Base-by-base conservation (phyloP, 2,797 vertebrate species). In the Oceanodroma leucorhoa region DNA sequence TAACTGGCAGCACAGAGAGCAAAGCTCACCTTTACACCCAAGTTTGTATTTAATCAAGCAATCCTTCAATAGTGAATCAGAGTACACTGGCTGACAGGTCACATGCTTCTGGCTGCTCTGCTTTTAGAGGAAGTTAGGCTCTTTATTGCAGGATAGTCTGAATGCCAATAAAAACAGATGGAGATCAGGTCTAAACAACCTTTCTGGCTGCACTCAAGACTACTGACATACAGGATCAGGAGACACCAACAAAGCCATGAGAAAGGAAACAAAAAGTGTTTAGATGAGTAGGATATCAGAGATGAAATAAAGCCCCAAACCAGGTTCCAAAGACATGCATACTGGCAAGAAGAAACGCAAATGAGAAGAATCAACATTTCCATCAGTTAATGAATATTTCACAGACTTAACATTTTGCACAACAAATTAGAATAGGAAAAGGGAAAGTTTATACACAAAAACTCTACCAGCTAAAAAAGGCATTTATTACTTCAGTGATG, bases 81-180 rank as follows among this genome's bases (percentile, higher is more conserved):
- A 90, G 67, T 82, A 78, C 82, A 90, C 32, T 0, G 40, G 61
- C 91, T 89, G 87, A 86, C 80, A 91, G 55, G 80, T 94, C 95
- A 94, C 81, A 57, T 85, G 91, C 77, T 82, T 34, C 70, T 82
- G 69, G 61, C 64, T 90, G 82, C 77, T 90, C 73, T 48, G 72
- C 65, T 84, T 88, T 72, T 85, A 89, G 73, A 95, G 91, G 94
- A 96, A 95, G 90, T 93, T 71, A 75, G 54, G 22, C 16, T 80
- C 23, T 83, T 90, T 87, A 94, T 27, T 89, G 77, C 55, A 82
- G 89, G 75, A 50, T 6, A 93, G 80, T 20, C 48, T 71, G 60
- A 87, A 94, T 58, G 85, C 83, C 90, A 94, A 64, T 41, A 93
- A 93, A 93, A 95, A 45, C 88, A 96, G 86, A 94, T 60, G 88